Percentiles rank a stretch among this genome's conserved stretches.
Evolutionary conservation across 2,888 invertebrate species (phyloP).

Genomic region (Pollenia amentaria): DNA sequence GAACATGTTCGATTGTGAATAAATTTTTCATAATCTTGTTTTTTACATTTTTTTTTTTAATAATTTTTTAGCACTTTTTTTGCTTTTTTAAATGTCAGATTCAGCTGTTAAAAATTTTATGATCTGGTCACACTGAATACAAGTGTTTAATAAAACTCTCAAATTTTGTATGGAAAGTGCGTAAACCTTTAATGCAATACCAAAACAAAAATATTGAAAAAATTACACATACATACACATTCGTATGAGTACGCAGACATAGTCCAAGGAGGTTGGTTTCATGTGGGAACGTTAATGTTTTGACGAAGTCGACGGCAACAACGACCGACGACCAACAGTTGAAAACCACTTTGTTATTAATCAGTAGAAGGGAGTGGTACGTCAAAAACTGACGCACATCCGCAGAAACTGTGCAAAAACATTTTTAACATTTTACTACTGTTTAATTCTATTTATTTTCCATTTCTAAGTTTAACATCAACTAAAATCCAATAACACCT

Average conservation of each 20-base stretch:
- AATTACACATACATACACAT: constrained; percentile 29
- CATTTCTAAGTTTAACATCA: constrained; percentile 44
- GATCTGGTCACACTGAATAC: neutral
- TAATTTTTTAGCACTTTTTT: no score
- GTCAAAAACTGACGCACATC: constrained; percentile 85
- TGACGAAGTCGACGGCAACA: constrained; percentile 74
- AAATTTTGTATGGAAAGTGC: constrained; percentile 42
- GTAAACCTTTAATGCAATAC: constrained; percentile 55
- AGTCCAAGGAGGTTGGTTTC: constrained; percentile 39
- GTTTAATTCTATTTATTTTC: constrained; percentile 49
- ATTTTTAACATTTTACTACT: constrained; percentile 69
- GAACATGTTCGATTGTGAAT: no score
- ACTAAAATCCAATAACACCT: constrained; percentile 22
- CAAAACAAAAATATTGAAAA: constrained; percentile 48
- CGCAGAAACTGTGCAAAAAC: constrained; percentile 80
- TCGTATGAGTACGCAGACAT: constrained; percentile 16
- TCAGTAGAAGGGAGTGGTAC: constrained; percentile 85
- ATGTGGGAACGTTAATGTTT: constrained; percentile 49
- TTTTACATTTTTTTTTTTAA: no score
- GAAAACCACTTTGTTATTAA: constrained; percentile 75
- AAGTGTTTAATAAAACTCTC: constrained; percentile 47
- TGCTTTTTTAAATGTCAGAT: no score
- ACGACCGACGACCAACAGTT: constrained; percentile 74
- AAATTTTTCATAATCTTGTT: no score
- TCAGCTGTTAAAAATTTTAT: no score